Percentiles rank a stretch among this genome's conserved stretches.
phyloP scores from a whole-genome alignment of 1,140 invertebrate genomes.

The Drosophila willistoni region DNA sequence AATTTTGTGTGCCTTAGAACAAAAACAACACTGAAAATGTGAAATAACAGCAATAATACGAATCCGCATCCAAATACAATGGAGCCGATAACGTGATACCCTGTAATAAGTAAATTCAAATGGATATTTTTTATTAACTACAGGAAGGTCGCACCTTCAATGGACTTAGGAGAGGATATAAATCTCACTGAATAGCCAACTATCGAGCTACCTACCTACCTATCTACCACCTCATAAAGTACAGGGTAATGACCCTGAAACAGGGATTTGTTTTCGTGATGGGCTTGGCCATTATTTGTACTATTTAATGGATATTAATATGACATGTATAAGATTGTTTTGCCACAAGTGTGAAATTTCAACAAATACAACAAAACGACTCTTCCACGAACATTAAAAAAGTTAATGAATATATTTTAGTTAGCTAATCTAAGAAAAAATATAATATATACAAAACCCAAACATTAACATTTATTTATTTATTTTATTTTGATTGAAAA shows the following conservation, averaged over 20 bases:
- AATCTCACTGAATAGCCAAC: too few relatives aligned
- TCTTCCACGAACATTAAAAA: constrained; percentile 30
- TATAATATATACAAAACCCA: not conserved
- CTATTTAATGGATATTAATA: constrained; percentile 36
- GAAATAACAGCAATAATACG: constrained; percentile 38
- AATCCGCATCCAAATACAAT: constrained; percentile 5
- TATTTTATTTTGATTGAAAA: not conserved
- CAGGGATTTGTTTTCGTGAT: not conserved
- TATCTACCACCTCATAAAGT: too few relatives aligned
- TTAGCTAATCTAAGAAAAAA: constrained; percentile 38
- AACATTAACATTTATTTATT: not conserved
- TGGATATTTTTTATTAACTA: too few relatives aligned
- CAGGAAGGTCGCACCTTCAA: too few relatives aligned
- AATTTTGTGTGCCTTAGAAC: constrained; percentile 55
- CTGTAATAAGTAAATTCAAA: not conserved
- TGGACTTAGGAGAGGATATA: too few relatives aligned
- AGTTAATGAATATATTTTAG: constrained; percentile 41
- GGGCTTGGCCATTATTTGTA: constrained; percentile 3
- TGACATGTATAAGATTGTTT: constrained; percentile 36
- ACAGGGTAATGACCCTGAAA: constrained; percentile 3
- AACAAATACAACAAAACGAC: constrained; percentile 15
- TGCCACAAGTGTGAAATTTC: constrained; percentile 55
- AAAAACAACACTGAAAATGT: constrained; percentile 39
- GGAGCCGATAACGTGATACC: not conserved
- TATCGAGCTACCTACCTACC: too few relatives aligned